phyloP scores from a whole-genome alignment of 37 sponge, comb jelly and placozoan genomes.

The Hexactinellida sp. region DNA sequence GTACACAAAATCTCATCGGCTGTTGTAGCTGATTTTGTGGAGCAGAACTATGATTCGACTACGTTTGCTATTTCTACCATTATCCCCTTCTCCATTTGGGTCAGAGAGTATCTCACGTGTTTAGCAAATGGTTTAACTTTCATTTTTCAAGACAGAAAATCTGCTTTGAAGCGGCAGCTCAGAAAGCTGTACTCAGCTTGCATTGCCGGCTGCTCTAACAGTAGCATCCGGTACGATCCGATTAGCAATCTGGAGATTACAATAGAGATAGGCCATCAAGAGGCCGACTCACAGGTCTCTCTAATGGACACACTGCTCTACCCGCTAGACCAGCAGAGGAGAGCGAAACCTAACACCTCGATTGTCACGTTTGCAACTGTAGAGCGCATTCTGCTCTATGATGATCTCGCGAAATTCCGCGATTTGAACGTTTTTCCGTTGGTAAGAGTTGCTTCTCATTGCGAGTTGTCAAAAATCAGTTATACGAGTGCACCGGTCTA shows the following conservation, averaged over 20 bases:
- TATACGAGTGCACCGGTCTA: conserved; percentile 27
- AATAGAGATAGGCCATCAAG: background rate
- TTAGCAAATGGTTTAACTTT: background rate
- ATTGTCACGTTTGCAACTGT: background rate
- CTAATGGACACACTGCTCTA: background rate
- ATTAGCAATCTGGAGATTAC: background rate
- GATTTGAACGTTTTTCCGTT: background rate
- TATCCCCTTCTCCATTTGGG: background rate
- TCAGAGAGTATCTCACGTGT: background rate
- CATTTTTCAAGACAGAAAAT: background rate
- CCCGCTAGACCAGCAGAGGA: background rate
- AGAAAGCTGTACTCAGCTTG: background rate
- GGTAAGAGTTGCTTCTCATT: background rate
- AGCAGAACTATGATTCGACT: background rate
- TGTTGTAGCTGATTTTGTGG: background rate
- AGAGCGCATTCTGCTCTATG: background rate
- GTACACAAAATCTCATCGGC: background rate
- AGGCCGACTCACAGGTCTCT: background rate
- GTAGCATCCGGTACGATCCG: background rate
- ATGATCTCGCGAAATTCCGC: background rate
- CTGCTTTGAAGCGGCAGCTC: background rate
- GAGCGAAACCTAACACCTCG: background rate
- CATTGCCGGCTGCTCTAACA: background rate
- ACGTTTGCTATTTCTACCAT: background rate
- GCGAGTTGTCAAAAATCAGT: background rate